Base-by-base conservation (phyloP, 2,888 invertebrate species). In the Sinotaia quadrata region DNA sequence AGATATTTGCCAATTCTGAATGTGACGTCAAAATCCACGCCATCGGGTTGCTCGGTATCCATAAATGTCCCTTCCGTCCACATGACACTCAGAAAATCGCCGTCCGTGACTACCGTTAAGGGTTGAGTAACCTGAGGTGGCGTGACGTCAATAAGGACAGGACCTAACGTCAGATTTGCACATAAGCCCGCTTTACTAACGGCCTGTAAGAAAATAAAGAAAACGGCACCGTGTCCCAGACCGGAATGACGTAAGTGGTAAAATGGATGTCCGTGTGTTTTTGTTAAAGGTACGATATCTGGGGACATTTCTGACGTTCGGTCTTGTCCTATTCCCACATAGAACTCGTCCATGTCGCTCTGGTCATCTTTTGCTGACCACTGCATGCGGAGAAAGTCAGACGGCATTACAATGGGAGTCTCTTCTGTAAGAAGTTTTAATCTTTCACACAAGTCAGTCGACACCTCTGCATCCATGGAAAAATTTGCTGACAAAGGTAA, bases 311-410 rank as follows among this genome's bases (percentile, higher is more conserved):
- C n/a, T 2, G 56, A 37, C 1, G 67, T 52, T 7, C 27, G 10
- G 47, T 67, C 62, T 15, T 29, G 31, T 4, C 75, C 74, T 68
- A 77, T 69, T 10, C 78, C 79, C 12, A 79, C 66, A 44, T 44
- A 52, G 27, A 71, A 68, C 37, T 75, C 73, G 5, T 66, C 56
- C 4, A 80, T 71, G 36, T 78, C 77, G 57, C 75, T 76, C 47
- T 67, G 61, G 2, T 52, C 59, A 29, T 76, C 74, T 7, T 24
- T 34, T 2, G 57, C 60, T 10, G 59, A 52, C 78, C 79, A 80
- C 0, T 57, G 10, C 12, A 80, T 33, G 18, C 63, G 34, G 18
- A 80, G 49, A n/a, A 57, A 57, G 44, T 77, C 77, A 21, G 74
- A 59, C 1, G 77, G 79, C 18, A 75, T 49, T 44, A 71, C 72